phyloP scores from a whole-genome alignment of 2,113 vertebrate species.

The Charina bottae region DNA sequence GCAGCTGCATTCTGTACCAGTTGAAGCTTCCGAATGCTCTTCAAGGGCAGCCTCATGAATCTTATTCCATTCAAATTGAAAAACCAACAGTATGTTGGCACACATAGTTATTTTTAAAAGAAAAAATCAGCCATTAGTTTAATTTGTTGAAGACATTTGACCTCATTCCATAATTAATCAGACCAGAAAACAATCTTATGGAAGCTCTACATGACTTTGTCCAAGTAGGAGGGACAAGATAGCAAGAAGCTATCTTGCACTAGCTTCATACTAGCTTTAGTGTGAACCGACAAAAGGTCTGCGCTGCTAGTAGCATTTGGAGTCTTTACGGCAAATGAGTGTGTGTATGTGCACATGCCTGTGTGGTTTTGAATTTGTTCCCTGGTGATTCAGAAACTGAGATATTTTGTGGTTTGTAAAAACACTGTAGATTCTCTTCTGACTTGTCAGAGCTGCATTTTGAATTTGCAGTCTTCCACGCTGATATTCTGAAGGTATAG shows the following conservation, averaged over 20 bases:
- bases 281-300: slow-evolving; percentile 48
- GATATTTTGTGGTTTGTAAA: not conserved
- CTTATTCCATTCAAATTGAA: slow-evolving; percentile 11
- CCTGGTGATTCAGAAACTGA: not conserved
- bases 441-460: too few relatives aligned
- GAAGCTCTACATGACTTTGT: slow-evolving; percentile 42
- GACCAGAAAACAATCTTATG: slow-evolving; percentile 14
- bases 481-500: too few relatives aligned
- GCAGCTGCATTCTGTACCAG: not conserved
- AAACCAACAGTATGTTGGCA: slow-evolving; percentile 32
- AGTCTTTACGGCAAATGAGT: not conserved
- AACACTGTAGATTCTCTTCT: not conserved
- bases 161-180: slow-evolving; percentile 34
- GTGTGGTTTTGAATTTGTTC: not conserved
- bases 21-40: slow-evolving; percentile 1
- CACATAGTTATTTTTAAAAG: not conserved
- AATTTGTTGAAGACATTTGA: slow-evolving; percentile 12
- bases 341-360: not conserved
- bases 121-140: rapidly evolving
- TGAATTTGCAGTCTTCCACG: too few relatives aligned
- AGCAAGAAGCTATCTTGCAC: too few relatives aligned
- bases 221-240: slow-evolving; percentile 52
- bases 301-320: slow-evolving; percentile 33
- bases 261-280: slow-evolving; percentile 54
- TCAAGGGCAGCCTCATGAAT: too few relatives aligned